A percentile compares a stretch with the other conserved stretches of the same genome.
phyloP scores from a whole-genome alignment of 2,888 invertebrate genomes.

The Chirona hameri region DNA sequence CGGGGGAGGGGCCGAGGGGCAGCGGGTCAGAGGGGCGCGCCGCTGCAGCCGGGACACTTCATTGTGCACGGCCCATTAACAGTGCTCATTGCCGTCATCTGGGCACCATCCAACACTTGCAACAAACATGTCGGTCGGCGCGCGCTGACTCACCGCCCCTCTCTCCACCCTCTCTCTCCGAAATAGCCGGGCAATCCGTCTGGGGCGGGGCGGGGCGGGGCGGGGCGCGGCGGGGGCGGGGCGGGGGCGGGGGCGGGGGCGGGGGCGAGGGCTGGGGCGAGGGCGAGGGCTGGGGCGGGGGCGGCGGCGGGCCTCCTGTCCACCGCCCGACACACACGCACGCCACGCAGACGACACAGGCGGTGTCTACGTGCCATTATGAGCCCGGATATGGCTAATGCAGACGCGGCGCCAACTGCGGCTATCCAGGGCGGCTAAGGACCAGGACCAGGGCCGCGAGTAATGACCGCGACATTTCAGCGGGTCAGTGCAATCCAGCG shows the following conservation, averaged over 20 bases:
- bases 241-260: neutral
- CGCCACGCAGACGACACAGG: neutral
- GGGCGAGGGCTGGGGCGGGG: neutral
- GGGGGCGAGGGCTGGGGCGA: neutral
- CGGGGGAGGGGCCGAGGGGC: neutral
- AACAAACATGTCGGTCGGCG: slow-evolving; percentile 7
- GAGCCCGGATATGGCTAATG: too few relatives aligned
- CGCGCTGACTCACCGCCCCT: neutral
- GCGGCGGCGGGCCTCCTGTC: neutral
- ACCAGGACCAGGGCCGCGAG: too few relatives aligned
- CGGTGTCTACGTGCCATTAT: too few relatives aligned
- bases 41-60: neutral
- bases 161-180: neutral
- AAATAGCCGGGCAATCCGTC: neutral
- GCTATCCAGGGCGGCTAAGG: too few relatives aligned
- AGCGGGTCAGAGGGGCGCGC: neutral
- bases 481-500: too few relatives aligned
- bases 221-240: neutral
- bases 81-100: slow-evolving; percentile 7
- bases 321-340: neutral
- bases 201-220: neutral
- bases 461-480: too few relatives aligned
- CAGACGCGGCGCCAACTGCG: too few relatives aligned
- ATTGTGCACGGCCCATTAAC: slow-evolving; percentile 26
- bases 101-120: slow-evolving; percentile 24